Conservation (phyloP, 2,113 vertebrate species). For the Pampusana beccarii region DNA sequence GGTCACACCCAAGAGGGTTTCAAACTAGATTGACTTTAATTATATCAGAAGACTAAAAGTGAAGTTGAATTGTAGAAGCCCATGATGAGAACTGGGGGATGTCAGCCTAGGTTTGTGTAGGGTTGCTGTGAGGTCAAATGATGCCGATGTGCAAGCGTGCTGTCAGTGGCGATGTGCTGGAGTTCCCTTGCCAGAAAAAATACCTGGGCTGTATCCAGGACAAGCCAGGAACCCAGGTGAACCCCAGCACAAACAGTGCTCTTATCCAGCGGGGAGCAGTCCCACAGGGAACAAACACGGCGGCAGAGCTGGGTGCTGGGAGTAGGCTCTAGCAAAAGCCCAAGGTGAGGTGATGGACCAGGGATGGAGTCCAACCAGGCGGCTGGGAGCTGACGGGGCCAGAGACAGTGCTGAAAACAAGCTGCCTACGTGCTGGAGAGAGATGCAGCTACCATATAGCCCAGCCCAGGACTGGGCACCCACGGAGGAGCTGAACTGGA, state of each 20-base stretch:
- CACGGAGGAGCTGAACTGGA: neutral
- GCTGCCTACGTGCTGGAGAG: neutral
- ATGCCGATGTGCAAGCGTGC: neutral
- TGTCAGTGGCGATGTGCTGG: neutral
- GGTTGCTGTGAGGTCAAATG: accelerated
- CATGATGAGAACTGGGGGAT: neutral
- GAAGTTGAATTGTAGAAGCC: neutral
- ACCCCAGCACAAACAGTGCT: neutral
- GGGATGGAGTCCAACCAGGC: neutral
- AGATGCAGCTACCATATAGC: neutral
- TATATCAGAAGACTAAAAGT: neutral
- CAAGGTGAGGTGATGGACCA: neutral
- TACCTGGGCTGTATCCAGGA: neutral
- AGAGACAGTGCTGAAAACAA: neutral
- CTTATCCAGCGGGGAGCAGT: neutral
- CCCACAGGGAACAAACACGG: neutral
- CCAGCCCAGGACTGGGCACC: neutral
- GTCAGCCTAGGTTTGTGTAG: neutral
- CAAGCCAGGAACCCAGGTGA: neutral
- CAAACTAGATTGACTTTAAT: neutral
- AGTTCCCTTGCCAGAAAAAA: neutral
- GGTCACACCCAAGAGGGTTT: neutral
- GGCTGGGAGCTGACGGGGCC: neutral
- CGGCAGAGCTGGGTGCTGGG: neutral
- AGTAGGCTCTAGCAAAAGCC: neutral